phyloP scores from a whole-genome alignment of 2,113 vertebrate genomes.

The Syngnathus floridae region DNA sequence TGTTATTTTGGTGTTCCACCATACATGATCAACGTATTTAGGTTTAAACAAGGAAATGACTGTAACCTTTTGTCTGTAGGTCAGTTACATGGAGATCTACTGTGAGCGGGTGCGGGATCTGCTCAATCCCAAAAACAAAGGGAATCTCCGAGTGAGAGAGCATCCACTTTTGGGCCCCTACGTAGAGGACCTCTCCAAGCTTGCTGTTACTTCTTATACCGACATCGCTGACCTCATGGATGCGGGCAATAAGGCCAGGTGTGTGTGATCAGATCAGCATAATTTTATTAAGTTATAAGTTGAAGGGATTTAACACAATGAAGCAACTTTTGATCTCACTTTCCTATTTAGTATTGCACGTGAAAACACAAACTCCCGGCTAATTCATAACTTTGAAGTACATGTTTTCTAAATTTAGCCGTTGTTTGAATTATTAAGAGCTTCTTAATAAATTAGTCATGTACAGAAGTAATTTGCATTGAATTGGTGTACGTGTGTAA shows the following conservation, averaged over 20 bases:
- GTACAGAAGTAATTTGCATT: background rate
- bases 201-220: conserved; percentile 94
- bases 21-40: background rate
- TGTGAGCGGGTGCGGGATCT: conserved; percentile 95
- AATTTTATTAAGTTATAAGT: background rate
- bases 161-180: conserved; percentile 95
- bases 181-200: conserved; percentile 94
- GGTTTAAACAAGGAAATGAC: background rate
- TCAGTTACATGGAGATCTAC: conserved; percentile 99
- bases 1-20: background rate
- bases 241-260: conserved; percentile 98
- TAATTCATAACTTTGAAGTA: background rate
- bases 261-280: background rate
- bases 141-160: conserved; percentile 89
- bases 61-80: conserved; percentile 64
- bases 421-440: background rate
- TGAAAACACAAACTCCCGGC: background rate
- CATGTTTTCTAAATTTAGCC: background rate
- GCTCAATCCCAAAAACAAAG: conserved; percentile 97
- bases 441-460: conserved; percentile 1
- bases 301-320: background rate
- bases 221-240: conserved; percentile 99
- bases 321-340: background rate
- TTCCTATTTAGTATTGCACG: background rate
- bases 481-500: background rate